Base-by-base conservation (phyloP, 2,797 vertebrate genomes). In the Cetoscarus ocellatus region DNA sequence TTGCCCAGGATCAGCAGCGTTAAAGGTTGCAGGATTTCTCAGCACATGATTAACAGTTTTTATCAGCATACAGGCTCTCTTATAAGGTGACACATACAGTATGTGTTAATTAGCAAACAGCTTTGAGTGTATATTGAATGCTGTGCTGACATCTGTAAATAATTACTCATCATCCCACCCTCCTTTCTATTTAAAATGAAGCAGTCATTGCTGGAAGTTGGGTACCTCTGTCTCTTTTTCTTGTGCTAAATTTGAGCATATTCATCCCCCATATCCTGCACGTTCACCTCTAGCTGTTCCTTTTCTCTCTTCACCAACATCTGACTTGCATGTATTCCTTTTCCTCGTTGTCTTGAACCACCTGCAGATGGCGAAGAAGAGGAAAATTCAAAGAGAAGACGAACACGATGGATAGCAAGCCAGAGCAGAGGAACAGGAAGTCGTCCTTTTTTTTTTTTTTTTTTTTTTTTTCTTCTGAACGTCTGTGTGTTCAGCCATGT, bases 401-500 rank as follows among this genome's bases (percentile, higher is more conserved):
- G 4, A 19, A 38, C 35, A 34, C 1, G 35, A 61, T 63, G 66
- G 53, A 71, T 56, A 45, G 18, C 38, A 66, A 71, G 61, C 59
- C 57, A 67, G 44, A 64, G 59, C 14, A 71, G 45, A 79, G 35
- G 39, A 61, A 53, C 54, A 56, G 35, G 50, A 51, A 56, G 55
- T 17, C 27, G 27, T 27, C 27, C 40, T 50, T 19, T 43, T 36
- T 34, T 53, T 44, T 40, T 36, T n/a, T 48, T 10, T 50, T 12
- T 6, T 19, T 43, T 34, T 52, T 17, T 50, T n/a, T 44, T 47
- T 10, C 17, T 35, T 12, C 40, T 61, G 19, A 43, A 53, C 63
- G 60, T 74, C 49, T 77, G 14, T 76, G 50, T 74, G 82, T 70
- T 75, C 61, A 71, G 48, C 64, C 74, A 57, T 81, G 62, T 80